phyloP scores from a whole-genome alignment of 1,140 invertebrate species.

The Anastrepha ludens region DNA sequence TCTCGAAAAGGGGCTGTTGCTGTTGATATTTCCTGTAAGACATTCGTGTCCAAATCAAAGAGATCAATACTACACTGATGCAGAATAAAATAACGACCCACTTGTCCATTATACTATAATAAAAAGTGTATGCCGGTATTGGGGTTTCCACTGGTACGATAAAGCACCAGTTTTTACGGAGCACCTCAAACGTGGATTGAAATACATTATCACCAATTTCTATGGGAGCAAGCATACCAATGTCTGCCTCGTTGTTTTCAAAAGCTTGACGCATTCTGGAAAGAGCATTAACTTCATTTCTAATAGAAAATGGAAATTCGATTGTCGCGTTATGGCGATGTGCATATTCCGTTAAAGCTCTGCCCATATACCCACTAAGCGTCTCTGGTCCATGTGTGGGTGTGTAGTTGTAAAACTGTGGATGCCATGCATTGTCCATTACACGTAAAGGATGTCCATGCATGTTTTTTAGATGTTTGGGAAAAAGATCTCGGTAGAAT shows the following conservation, averaged over 20 bases:
- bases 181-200: not conserved
- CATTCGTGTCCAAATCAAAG: not conserved
- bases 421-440: not conserved
- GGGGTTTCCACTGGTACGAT: slow-evolving; percentile 10
- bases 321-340: not conserved
- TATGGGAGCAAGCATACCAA: not conserved
- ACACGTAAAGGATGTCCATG: not conserved
- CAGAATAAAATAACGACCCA: not conserved
- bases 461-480: not conserved
- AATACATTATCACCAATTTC: not conserved
- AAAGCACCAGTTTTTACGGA: not conserved
- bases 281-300: no score
- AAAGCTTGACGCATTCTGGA: not conserved
- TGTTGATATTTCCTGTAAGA: not conserved
- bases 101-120: not conserved
- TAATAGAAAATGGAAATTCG: not conserved
- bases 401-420: not conserved
- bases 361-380: not conserved
- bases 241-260: not conserved
- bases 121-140: not conserved
- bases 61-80: not conserved
- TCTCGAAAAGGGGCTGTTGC: not conserved
- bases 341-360: not conserved
- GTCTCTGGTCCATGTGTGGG: not conserved
- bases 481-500: not conserved